phyloP scores from a whole-genome alignment of 2,113 vertebrate genomes.

The Cranoglanis bouderius region DNA sequence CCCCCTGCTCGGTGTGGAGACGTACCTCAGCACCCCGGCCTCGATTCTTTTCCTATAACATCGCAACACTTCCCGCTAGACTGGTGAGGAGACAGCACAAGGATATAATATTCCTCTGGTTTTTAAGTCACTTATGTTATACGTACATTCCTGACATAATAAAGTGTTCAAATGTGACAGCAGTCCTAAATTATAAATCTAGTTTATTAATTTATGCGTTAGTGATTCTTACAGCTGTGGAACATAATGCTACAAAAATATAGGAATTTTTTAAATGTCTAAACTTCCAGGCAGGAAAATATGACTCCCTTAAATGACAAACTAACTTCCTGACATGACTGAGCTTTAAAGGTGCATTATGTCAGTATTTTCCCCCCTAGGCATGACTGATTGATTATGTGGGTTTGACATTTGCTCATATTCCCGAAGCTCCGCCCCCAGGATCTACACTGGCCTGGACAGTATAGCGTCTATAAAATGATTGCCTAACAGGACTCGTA shows the following conservation, averaged over 20 bases:
- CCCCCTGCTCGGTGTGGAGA: background rate
- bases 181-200: background rate
- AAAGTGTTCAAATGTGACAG: background rate
- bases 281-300: too few species aligned
- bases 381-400: too few species aligned
- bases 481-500: too few species aligned
- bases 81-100: background rate
- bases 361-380: too few species aligned
- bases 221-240: too few species aligned
- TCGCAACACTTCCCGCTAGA: background rate
- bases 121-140: background rate
- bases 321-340: background rate
- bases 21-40: background rate
- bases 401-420: too few species aligned
- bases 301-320: too few species aligned
- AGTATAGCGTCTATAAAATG: too few species aligned
- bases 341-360: background rate
- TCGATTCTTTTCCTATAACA: background rate
- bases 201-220: background rate
- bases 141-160: background rate
- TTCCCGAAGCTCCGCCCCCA: background rate
- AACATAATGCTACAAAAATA: too few species aligned
- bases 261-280: too few species aligned
- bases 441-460: too few species aligned
- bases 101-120: background rate